These are phyloP conservation scores for Psylliodes chrysocephalus DNA, from an alignment of 2,888 invertebrate genomes.

Conservation along the genomic window DNA sequence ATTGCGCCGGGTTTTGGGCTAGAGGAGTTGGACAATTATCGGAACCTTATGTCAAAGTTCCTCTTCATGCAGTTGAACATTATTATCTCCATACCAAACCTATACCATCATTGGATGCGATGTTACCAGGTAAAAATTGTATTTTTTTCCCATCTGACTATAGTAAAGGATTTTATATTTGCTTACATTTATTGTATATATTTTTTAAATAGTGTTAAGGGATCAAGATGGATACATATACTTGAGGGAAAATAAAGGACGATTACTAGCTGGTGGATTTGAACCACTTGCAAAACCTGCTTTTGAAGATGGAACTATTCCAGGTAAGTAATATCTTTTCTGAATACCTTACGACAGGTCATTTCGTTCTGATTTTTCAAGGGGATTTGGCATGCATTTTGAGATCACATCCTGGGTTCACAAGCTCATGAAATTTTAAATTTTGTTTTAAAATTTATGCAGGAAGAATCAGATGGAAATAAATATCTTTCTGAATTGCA, in stretches of 20 bases:
- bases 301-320: constrained; percentile 80
- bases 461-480: too few species aligned
- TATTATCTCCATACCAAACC: constrained; percentile 91
- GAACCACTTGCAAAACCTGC: constrained; percentile 92
- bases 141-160: too few species aligned
- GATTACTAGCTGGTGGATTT: constrained; percentile 90
- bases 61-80: constrained; percentile 92
- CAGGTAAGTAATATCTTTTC: constrained; percentile 63
- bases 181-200: neutral
- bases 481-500: too few species aligned
- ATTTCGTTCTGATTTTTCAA: too few species aligned
- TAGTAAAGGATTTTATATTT: neutral
- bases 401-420: too few species aligned
- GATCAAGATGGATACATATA: constrained; percentile 91
- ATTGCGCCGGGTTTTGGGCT: constrained; percentile 96
- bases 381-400: too few species aligned
- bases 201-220: constrained; percentile 73
- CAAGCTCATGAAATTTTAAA: too few species aligned
- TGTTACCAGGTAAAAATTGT: constrained; percentile 78
- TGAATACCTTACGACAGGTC: too few species aligned
- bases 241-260: constrained; percentile 85
- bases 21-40: constrained; percentile 88
- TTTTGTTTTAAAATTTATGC: too few species aligned
- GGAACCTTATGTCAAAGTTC: constrained; percentile 87
- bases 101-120: constrained; percentile 77